Base-by-base conservation (phyloP, 2,113 vertebrate species). In the Eurypyga helias region DNA sequence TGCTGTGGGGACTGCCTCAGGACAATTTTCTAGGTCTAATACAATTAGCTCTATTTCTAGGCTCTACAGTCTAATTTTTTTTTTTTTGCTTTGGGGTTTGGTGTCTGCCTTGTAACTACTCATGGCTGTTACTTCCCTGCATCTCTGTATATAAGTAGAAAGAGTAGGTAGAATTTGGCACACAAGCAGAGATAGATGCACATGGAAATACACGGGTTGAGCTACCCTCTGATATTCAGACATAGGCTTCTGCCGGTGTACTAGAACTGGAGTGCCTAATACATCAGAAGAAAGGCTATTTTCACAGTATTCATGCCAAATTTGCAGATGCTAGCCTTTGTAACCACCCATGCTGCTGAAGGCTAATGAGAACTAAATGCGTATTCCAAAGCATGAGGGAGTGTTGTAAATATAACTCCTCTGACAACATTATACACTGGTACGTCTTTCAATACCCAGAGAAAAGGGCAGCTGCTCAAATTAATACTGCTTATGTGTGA, bases 371-470 rank as follows among this genome's bases (percentile, higher is more conserved):
- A 92, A 78, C 64, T 66, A 90, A 94, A 73, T 0, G 1, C 2
- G 7, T 93, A 77, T 45, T 95, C 90, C 71, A 86, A 86, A 83
- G 60, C 4, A 17, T 64, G 78, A 94, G 82, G 75, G 70, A 93
- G 54, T 71, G 86, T 52, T 82, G 90, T 96, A 94, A 95, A 94
- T 94, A 92, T 81, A 94, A 78, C 83, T 83, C 64, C 69, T 94
- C 67, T 92, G 79, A 92, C 78, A 89, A 48, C 25, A 57, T 70
- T 83, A 77, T 46, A 90, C 29, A 7, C 60, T 85, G 67, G 78
- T 92, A 21, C 52, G 57, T 81, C 67, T 96, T 95, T 90, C 83
- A 61, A 15, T 78, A 64, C 36, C n/a, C 71, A 55, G 5, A 80
- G 67, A 90, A 88, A 93, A 93, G 43, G 76, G 76, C 88, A 97